Percentiles rank a stretch among this genome's conserved stretches.
Evolutionary conservation across 2,113 vertebrate genomes (phyloP).

Genomic region (Tragulus kanchil): DNA sequence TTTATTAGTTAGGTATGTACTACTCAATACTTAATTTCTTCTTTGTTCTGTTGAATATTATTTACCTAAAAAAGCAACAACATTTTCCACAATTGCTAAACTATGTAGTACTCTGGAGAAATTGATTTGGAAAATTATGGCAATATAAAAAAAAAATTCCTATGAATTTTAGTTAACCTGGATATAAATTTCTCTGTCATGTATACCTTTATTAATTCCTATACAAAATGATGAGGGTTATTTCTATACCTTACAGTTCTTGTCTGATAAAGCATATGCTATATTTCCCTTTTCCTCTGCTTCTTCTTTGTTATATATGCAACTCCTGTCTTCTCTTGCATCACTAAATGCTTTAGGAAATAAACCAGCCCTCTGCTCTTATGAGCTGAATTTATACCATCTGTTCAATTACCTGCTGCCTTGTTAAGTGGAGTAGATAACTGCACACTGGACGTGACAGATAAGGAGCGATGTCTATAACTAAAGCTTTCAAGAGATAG

Average conservation of each 20-base stretch:
- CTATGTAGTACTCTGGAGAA: not conserved
- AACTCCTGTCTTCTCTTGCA: not conserved
- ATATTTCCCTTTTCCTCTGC: not conserved
- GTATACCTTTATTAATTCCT: not conserved
- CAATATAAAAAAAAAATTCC: not conserved
- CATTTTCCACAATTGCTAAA: not conserved
- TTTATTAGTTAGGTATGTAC: not conserved
- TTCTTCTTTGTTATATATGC: not conserved
- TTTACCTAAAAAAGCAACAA: not conserved
- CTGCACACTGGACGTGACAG: fast-evolving
- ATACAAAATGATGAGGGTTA: not conserved
- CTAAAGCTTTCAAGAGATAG: not conserved
- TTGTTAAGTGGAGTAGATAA: not conserved
- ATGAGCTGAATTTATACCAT: not conserved
- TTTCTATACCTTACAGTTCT: not conserved
- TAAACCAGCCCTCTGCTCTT: not conserved
- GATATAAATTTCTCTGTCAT: not conserved
- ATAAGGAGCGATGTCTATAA: not conserved
- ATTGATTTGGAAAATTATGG: not conserved
- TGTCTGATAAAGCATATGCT: not conserved
- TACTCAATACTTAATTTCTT: not conserved
- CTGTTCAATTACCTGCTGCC: not conserved
- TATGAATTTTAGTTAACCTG: not conserved
- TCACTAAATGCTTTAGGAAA: not conserved
- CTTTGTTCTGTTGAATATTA: not conserved